These are phyloP conservation scores for Adelges cooleyi DNA, from an alignment of 1,140 invertebrate species.

Conservation along the genomic window DNA sequence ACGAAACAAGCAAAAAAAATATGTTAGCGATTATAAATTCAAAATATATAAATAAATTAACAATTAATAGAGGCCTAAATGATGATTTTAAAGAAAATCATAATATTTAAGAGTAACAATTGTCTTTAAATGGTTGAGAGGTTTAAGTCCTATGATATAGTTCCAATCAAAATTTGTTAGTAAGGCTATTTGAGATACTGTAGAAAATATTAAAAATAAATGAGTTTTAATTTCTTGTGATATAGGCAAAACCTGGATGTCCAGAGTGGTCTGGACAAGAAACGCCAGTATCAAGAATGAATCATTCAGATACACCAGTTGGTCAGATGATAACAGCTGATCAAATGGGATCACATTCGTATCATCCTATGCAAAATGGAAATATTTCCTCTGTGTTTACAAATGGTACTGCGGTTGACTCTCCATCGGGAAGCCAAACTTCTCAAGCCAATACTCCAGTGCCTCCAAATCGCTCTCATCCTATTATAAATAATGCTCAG, in stretches of 20 bases:
- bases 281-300: neutral
- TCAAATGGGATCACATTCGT: slow-evolving; percentile 5
- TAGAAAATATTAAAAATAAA: too few relatives aligned
- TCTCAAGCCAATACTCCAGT: slow-evolving; percentile 21
- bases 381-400: slow-evolving; percentile 10
- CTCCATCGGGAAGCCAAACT: slow-evolving; percentile 11
- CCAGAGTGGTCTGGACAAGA: slow-evolving; percentile 15
- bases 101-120: too few relatives aligned
- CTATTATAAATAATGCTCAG: slow-evolving; percentile 27
- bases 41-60: too few relatives aligned
- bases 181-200: too few relatives aligned
- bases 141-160: too few relatives aligned
- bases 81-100: too few relatives aligned
- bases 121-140: too few relatives aligned
- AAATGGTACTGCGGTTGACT: slow-evolving; percentile 9
- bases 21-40: too few relatives aligned
- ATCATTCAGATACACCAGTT: slow-evolving; percentile 1
- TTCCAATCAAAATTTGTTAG: too few relatives aligned
- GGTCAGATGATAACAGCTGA: slow-evolving; percentile 1
- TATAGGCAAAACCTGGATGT: slow-evolving; percentile 17
- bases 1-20: too few relatives aligned
- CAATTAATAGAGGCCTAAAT: too few relatives aligned
- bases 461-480: slow-evolving; percentile 2
- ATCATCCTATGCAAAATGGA: slow-evolving; percentile 14
- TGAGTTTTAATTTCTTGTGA: too few relatives aligned